A percentile compares a stretch with the other conserved stretches of the same genome.
Evolutionary conservation across 2,888 invertebrate genomes (phyloP).

Genomic region (Microctonus hyperodae): DNA sequence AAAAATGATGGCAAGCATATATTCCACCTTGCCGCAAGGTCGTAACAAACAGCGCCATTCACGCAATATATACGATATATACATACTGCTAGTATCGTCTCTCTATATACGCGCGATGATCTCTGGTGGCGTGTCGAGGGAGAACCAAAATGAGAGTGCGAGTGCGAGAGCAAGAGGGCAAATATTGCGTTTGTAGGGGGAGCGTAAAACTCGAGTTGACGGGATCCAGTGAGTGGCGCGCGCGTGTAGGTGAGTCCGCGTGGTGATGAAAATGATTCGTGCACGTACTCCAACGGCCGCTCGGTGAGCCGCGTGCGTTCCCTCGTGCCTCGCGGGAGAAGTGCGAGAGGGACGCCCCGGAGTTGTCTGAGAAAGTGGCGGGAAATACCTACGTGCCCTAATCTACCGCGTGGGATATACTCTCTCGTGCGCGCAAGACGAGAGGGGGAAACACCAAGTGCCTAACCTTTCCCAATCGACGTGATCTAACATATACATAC

Average conservation of each 20-base stretch:
- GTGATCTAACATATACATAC: constrained; percentile 13
- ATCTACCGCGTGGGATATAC: constrained; percentile 22
- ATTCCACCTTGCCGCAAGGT: constrained; percentile 40
- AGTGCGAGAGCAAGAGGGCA: constrained; percentile 16
- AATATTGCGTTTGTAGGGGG: background rate
- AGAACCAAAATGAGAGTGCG: constrained; percentile 16
- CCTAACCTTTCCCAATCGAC: constrained; percentile 28
- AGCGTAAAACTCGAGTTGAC: constrained; percentile 4
- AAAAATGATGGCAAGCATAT: constrained; percentile 11
- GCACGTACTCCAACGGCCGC: constrained; percentile 27
- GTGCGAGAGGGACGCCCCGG: constrained; percentile 19
- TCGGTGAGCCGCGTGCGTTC: constrained; percentile 30
- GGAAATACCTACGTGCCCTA: constrained; percentile 31
- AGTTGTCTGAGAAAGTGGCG: constrained; percentile 34
- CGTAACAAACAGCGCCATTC: constrained; percentile 42
- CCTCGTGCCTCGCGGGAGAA: constrained; percentile 11
- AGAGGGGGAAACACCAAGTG: constrained; percentile 11
- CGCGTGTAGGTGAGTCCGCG: constrained; percentile 28
- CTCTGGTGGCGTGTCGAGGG: constrained; percentile 17
- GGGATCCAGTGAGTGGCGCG: constrained; percentile 5
- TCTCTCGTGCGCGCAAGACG: background rate
- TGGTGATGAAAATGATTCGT: constrained; percentile 35
- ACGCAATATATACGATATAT: constrained; percentile 36
- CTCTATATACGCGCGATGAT: constrained; percentile 10
- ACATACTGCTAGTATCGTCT: background rate